A percentile compares a stretch with the other conserved stretches of the same genome.
phyloP scores from a whole-genome alignment of 2,888 invertebrate species.

The Hirudinaria manillensis region DNA sequence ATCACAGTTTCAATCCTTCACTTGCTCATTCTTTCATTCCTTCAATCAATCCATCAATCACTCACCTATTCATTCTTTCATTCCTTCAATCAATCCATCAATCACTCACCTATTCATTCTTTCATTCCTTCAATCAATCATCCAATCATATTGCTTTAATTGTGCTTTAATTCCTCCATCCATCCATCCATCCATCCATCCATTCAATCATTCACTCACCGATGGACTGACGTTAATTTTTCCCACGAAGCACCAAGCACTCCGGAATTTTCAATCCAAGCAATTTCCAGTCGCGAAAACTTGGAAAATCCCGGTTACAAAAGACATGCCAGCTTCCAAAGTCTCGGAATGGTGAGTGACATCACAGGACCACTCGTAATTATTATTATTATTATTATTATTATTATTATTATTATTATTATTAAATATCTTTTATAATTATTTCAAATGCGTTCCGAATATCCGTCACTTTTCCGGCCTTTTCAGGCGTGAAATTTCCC shows the following conservation, averaged over 20 bases:
- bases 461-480: no score
- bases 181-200: neutral
- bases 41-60: no score
- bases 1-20: neutral
- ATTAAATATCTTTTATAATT: neutral
- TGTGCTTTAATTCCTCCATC: neutral
- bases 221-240: neutral
- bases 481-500: no score
- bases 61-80: no score
- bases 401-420: neutral
- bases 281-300: conserved; percentile 34
- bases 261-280: conserved; percentile 28
- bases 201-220: neutral
- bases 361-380: no score
- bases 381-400: neutral
- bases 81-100: conserved; percentile 1
- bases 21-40: neutral
- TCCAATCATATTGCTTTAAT: no score
- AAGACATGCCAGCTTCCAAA: conserved; percentile 34
- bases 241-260: conserved; percentile 30
- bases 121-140: no score
- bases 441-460: no score
- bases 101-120: neutral
- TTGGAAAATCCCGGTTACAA: conserved; percentile 39
- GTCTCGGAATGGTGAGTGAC: conserved; percentile 36